These are phyloP conservation scores for Chromis chromis DNA, from an alignment of 2,797 vertebrate genomes.

Conservation along the genomic window DNA sequence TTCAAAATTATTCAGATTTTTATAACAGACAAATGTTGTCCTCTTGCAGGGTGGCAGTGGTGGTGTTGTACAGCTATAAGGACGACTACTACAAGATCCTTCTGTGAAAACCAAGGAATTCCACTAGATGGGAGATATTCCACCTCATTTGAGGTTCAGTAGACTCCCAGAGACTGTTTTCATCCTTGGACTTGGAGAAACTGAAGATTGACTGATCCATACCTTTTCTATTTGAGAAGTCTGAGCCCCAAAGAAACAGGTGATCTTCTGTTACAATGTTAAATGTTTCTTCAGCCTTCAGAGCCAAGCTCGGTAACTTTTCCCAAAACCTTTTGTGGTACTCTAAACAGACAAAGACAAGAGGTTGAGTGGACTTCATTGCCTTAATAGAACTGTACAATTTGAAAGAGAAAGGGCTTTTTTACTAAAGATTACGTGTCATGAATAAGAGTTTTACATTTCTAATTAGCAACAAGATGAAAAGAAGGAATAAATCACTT, in stretches of 20 bases:
- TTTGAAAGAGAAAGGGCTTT: conserved; percentile 51
- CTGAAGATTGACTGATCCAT: conserved; percentile 19
- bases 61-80: conserved; percentile 95
- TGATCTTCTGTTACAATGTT: conserved; percentile 23
- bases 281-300: conserved; percentile 30
- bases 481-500: conserved; percentile 63
- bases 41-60: conserved; percentile 88
- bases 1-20: conserved; percentile 4
- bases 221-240: conserved; percentile 29
- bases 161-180: conserved; percentile 10
- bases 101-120: conserved; percentile 79
- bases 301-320: conserved; percentile 20
- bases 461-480: conserved; percentile 27
- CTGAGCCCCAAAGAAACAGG: conserved; percentile 35
- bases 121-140: neutral
- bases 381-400: conserved; percentile 64
- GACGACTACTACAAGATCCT: conserved; percentile 96
- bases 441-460: conserved; percentile 47
- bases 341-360: conserved; percentile 7
- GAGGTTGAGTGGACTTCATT: conserved; percentile 27
- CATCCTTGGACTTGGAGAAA: conserved; percentile 23
- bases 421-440: conserved; percentile 44
- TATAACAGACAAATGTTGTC: conserved; percentile 48
- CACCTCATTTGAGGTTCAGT: conserved; percentile 4
- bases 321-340: conserved; percentile 21